Evolutionary conservation across 2,113 vertebrate genomes (phyloP), one percentile per base, ranked within the genome.

Genomic region (Notothenia coriiceps): DNA sequence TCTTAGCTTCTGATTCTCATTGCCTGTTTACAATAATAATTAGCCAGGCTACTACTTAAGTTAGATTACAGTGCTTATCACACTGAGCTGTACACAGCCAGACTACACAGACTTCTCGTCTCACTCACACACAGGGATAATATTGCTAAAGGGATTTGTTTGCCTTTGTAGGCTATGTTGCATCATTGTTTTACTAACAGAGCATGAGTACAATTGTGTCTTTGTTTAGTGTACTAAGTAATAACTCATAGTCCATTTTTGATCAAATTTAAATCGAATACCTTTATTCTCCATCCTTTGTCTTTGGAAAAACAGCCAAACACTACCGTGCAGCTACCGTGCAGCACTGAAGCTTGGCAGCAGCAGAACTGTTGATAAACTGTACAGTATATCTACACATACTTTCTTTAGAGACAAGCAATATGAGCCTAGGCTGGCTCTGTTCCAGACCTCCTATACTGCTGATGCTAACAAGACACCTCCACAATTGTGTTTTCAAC

Each of bases 371-470:
- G 76, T 79, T 46, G 64, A 63, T 70, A 47, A 25, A 80, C 71
- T 77, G 22, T 18, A 52, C 46, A n/a, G 50, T 72, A 50, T 14
- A 60, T 50, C 56, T 60, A 57, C 76, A 74, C 79, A 35, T 60
- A 22, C 13, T 70, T 77, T 55, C 46, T 74, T 59, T 47, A 66
- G 64, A 84, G 86, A 49, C 74, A 49, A 75, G 54, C n/a, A 61
- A 29, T 68, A 66, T 85, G 85, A 86, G 70, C 60, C 56, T 46
- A 79, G 64, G 54, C 54, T 90, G 82, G 84, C 70, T 70, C 29
- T 44, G 9, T 8, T 76, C 65, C 56, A 74, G 18, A 69, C 56
- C 49, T 11, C 13, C 64, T 79, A 35, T 20, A 20, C 56, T 72
- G 18, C 20, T 67, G 8, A 71, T 60, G 54, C 46, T 51, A 17